Percentiles rank a stretch among this genome's conserved stretches.
These are phyloP conservation scores for Paradoxurus hermaphroditus DNA, from an alignment of 2,113 vertebrate genomes.

Conservation along the genomic window DNA sequence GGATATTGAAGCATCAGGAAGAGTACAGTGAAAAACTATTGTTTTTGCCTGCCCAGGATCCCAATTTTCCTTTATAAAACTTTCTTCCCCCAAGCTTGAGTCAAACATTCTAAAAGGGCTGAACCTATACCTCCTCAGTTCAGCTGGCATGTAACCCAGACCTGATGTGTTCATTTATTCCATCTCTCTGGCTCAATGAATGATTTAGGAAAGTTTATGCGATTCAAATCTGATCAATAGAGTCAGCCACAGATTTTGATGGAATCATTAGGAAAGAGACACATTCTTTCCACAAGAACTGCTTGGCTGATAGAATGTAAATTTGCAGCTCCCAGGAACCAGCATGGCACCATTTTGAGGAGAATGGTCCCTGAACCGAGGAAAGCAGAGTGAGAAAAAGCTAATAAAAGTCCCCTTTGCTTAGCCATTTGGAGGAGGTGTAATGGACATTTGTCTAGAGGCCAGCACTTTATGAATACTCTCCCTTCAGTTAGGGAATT, in stretches of 20 bases:
- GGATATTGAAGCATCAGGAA: not conserved
- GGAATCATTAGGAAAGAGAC: not conserved
- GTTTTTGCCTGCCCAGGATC: not conserved
- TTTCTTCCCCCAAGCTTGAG: not conserved
- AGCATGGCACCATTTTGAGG: not conserved
- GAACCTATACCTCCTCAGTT: not conserved
- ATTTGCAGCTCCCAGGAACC: not conserved
- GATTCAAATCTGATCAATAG: not conserved
- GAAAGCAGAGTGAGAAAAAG: not conserved
- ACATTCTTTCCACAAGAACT: not conserved
- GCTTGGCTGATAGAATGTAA: not conserved
- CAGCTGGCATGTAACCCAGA: not conserved
- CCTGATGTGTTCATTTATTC: not conserved
- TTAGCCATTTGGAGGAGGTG: not conserved
- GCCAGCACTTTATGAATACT: not conserved
- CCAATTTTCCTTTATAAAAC: not conserved
- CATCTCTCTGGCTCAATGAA: not conserved
- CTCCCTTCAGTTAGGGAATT: not conserved
- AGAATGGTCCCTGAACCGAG: not conserved
- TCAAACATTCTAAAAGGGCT: not conserved
- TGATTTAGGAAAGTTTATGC: not conserved
- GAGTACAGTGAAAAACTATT: not conserved
- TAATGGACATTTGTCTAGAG: not conserved
- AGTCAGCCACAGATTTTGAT: not conserved
- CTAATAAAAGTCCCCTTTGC: not conserved